These are phyloP conservation scores for Lepidocyrtoides sp. DNA, from an alignment of 2,888 invertebrate species.

Conservation along the genomic window DNA sequence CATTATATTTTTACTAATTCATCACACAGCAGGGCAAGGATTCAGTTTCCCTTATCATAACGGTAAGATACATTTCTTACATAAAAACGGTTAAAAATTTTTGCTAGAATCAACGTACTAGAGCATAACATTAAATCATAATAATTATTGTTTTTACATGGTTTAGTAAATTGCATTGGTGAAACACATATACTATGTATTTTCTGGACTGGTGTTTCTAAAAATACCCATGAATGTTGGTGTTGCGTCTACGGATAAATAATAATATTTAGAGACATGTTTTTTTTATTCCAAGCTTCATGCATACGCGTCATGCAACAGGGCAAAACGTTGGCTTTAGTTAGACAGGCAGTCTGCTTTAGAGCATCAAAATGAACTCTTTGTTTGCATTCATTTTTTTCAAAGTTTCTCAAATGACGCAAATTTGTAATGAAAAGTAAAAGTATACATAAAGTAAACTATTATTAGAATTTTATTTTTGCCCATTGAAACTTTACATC, in stretches of 20 bases:
- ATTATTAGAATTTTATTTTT: constrained; percentile 17
- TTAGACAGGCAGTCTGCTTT: constrained; percentile 21
- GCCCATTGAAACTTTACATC: neutral
- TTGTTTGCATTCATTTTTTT: constrained; percentile 9
- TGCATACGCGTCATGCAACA: too few species aligned
- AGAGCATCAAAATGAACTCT: constrained; percentile 12
- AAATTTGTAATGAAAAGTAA: constrained; percentile 26
- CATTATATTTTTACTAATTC: constrained; percentile 45
- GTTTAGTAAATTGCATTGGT: too few species aligned
- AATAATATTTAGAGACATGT: neutral
- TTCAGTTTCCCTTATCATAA: constrained; percentile 58
- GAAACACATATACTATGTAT: too few species aligned
- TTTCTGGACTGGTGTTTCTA: neutral
- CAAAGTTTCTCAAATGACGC: neutral
- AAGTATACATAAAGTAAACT: neutral
- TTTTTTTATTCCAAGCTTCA: too few species aligned
- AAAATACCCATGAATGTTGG: neutral
- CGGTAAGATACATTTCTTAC: constrained; percentile 32
- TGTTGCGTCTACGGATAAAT: too few species aligned
- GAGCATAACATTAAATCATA: neutral
- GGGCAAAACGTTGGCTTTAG: neutral
- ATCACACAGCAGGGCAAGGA: constrained; percentile 74
- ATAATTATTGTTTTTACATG: neutral
- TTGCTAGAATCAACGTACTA: neutral
- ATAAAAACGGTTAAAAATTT: neutral